These are phyloP conservation scores for Miltochrista miniata DNA, from an alignment of 2,888 invertebrate species.

Conservation along the genomic window DNA sequence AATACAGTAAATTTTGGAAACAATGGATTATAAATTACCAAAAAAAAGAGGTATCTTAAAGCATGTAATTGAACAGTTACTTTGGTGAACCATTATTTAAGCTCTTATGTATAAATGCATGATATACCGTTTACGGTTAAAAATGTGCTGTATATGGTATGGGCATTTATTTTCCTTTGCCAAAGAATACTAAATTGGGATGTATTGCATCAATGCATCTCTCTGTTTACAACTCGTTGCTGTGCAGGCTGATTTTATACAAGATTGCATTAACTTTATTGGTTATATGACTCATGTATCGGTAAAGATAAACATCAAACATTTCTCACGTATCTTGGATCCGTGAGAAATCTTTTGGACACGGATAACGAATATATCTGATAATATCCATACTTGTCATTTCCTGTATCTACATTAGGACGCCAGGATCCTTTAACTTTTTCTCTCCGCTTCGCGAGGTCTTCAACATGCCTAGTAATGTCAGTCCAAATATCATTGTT, in stretches of 20 bases:
- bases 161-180: slow-evolving; percentile 56
- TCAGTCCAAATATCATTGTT: no score
- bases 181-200: slow-evolving; percentile 52
- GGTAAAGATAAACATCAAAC: no score
- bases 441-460: no score
- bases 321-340: no score
- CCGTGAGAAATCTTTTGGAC: neutral
- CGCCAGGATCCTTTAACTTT: no score
- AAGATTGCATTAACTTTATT: slow-evolving; percentile 42
- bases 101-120: slow-evolving; percentile 43
- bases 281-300: slow-evolving; percentile 44
- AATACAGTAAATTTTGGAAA: slow-evolving; percentile 17
- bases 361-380: slow-evolving; percentile 52
- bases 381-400: slow-evolving; percentile 34
- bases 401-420: no score
- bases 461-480: no score
- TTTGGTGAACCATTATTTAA: slow-evolving; percentile 45
- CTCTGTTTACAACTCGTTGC: slow-evolving; percentile 40
- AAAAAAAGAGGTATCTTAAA: slow-evolving; percentile 27
- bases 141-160: slow-evolving; percentile 49
- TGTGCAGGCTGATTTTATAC: slow-evolving; percentile 32
- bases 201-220: slow-evolving; percentile 39
- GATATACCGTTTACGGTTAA: slow-evolving; percentile 51
- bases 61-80: slow-evolving; percentile 44
- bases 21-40: slow-evolving; percentile 55